A percentile compares a stretch with the other conserved stretches of the same genome.
Evolutionary conservation across 2,888 invertebrate genomes (phyloP).

Genomic region (Timema cristinae): DNA sequence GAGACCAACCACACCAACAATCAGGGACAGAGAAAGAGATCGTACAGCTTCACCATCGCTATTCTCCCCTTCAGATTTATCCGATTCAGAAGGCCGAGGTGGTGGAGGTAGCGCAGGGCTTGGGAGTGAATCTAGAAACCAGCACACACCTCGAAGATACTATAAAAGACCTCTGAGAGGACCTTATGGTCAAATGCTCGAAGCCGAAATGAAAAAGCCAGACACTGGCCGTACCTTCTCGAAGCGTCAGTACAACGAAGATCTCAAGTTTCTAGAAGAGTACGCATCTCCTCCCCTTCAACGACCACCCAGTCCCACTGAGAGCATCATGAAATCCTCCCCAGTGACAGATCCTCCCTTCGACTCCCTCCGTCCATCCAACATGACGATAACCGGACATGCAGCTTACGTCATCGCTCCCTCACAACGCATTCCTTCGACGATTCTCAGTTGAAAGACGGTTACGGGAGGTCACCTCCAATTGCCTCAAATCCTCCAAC

Average conservation of each 20-base stretch:
- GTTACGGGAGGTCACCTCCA: constrained; percentile 25
- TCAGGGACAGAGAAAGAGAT: constrained; percentile 42
- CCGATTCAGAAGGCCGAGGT: constrained; percentile 50
- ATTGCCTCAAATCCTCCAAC: not conserved
- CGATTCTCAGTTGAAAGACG: constrained; percentile 44
- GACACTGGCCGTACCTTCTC: constrained; percentile 39
- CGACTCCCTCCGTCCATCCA: constrained; percentile 28
- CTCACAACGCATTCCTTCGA: constrained; percentile 54
- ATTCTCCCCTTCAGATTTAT: constrained; percentile 63
- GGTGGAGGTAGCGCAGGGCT: constrained; percentile 41
- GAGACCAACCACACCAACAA: constrained; percentile 41
- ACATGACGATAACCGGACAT: too few relatives aligned
- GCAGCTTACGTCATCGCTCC: constrained; percentile 40
- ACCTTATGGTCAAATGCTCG: constrained; percentile 75
- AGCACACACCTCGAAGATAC: constrained; percentile 59
- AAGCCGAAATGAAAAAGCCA: constrained; percentile 75
- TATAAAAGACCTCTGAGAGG: constrained; percentile 72
- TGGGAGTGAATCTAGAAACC: constrained; percentile 41
- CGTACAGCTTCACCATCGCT: constrained; percentile 56
- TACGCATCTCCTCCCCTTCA: constrained; percentile 38
- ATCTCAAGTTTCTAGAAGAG: constrained; percentile 54
- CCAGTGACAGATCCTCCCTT: constrained; percentile 34
- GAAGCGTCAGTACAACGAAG: constrained; percentile 54
- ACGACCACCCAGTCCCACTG: constrained; percentile 30
- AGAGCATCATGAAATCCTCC: not conserved